Evolutionary conservation across 2,888 invertebrate species (phyloP), one percentile per base, ranked within the genome.

Genomic region (Gastrophysa polygoni): DNA sequence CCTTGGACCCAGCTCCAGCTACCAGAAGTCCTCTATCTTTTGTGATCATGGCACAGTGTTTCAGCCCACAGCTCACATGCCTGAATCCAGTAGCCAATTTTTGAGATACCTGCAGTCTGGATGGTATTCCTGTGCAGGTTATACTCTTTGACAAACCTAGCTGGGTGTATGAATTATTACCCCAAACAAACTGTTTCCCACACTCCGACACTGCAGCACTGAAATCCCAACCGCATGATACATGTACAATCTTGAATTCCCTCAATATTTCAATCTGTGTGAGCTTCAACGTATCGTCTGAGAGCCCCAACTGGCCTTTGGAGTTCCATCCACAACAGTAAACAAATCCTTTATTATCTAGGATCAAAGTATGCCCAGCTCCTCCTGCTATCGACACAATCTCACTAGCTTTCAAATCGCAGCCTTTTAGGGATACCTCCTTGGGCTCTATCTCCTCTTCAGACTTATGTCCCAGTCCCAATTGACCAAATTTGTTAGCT

Each of bases 201-300:
- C 87, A 86, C 73, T 86, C 84, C 20, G 91, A 88, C 17, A 93
- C 84, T 44, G 89, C 92, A 69, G 90, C 89, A 59, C 91, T 91
- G 68, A 89, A 89, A 75, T 93, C 91, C 92, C 93, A 93, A n/a
- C 93, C 93, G 71, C 91, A 90, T 32, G 87, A 86, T 61, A 92
- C 83, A 68, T 87, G 85, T 56, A 83, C 83, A 66, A 92, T 86
- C 61, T 76, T 77, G 71, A 84, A 76, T 79, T 83, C 75, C 80
- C 85, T 85, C 58, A 87, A 75, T 54, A 82, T 80, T 82, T 88
- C 87, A 58, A 87, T 86, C 75, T 88, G 85, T 77, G 86, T 82
- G 72, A 90, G 88, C 60, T 78, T 83, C 16, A 82, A 77, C 24
- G 79, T 82, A 52, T 86, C 81, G 54, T 85, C 83, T 18, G 81